Conservation (phyloP, 2,888 invertebrate species). For the Apotomis capreana region DNA sequence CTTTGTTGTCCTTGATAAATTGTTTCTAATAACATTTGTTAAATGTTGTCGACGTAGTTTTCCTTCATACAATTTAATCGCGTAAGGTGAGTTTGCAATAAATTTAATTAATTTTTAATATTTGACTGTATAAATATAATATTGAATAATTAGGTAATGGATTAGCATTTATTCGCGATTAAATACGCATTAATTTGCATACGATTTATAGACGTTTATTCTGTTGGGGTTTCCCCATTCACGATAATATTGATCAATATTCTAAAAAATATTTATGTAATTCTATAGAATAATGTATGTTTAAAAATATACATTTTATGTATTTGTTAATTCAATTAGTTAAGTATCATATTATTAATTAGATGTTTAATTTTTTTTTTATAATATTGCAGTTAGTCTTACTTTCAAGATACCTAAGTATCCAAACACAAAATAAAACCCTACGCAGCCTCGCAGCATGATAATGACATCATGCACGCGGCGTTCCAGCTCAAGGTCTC, state of each 20-base stretch:
- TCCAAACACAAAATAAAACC: slow-evolving; percentile 15
- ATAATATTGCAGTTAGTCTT: not conserved
- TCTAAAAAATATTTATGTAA: not conserved
- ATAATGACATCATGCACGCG: slow-evolving; percentile 59
- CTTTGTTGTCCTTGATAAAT: slow-evolving; percentile 59
- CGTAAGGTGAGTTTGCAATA: slow-evolving; percentile 58
- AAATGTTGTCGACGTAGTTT: slow-evolving; percentile 63
- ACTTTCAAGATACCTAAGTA: not conserved
- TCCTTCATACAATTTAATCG: slow-evolving; percentile 51
- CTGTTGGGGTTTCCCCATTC: too few relatives aligned
- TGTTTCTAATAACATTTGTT: slow-evolving; percentile 60
- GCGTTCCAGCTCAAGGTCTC: slow-evolving; percentile 31
- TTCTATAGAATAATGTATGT: not conserved
- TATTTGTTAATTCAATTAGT: too few relatives aligned
- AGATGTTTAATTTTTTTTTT: too few relatives aligned
- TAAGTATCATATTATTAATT: too few relatives aligned
- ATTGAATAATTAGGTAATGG: not conserved
- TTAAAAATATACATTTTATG: not conserved
- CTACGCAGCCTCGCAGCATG: slow-evolving; percentile 11
- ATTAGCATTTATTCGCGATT: not conserved
- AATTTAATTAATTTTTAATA: slow-evolving; percentile 1
- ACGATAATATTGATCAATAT: not conserved
- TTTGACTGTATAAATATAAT: not conserved
- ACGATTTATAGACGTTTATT: too few relatives aligned
- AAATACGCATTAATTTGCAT: too few relatives aligned